Evolutionary conservation across 2,888 invertebrate genomes (phyloP), one percentile per base, ranked within the genome.

Genomic region (Drosophila buzzatii): DNA sequence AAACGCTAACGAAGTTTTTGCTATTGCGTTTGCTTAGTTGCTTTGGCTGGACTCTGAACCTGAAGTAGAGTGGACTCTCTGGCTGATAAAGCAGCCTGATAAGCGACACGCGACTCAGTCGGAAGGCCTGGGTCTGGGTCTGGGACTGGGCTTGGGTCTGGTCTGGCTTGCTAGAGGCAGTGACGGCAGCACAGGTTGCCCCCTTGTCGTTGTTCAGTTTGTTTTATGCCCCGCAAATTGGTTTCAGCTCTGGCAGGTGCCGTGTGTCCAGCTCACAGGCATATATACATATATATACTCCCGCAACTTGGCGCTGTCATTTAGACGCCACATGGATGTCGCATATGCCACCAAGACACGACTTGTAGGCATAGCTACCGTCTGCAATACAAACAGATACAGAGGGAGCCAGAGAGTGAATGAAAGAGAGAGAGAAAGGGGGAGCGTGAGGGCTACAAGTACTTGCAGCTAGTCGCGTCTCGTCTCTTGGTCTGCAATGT

Each of bases 191-290:
- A 60, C 57, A 59, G 74, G 62, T 53, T 58, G 47, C 58, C 31
- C 31, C 35, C 57, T 51, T n/a, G 2, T 31, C 27, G 49, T 59
- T 70, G 67, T 73, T 69, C 62, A 85, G 90, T 90, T 90, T 85
- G 89, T 85, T 90, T 85, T 90, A 74, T 88, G 74, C 76, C 67
- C 88, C 90, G 90, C 88, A 85, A 89, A 90, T 85, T 85, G 84
- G 82, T 90, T 88, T 63, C 71, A 61, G 73, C 71, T 65, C 66
- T 55, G 59, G 86, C 76, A 77, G 77, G 77, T 77, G 77, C 76
- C 70, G 53, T 75, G 70, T 79, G 70, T 79, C 59, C 75, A 76
- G 59, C 49, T 51, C 53, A 27, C 35, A 63, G 6, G 35, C 35
- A n/a, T 58, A 8, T 49, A 12, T 23, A 53, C 14, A 49, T 14